Conservation (phyloP, 2,888 invertebrate species). For the Celastrina argiolus region DNA sequence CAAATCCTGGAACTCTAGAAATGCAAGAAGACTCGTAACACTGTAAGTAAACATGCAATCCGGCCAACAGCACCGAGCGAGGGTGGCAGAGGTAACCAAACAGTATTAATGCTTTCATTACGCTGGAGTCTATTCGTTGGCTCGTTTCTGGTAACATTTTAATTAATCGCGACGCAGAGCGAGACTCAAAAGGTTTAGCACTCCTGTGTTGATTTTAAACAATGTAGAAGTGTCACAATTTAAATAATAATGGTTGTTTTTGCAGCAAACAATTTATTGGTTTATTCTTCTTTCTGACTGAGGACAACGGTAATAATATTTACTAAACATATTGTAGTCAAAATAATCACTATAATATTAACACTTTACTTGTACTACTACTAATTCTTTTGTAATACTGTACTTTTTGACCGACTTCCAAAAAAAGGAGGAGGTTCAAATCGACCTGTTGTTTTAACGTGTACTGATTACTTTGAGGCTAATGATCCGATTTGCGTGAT, state of each 20-base stretch:
- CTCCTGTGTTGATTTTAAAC: neutral
- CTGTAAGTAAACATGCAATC: neutral
- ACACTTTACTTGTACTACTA: too few species aligned
- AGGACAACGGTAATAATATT: too few species aligned
- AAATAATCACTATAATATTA: too few species aligned
- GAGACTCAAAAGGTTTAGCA: neutral
- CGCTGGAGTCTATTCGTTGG: neutral
- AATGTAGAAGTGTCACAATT: neutral
- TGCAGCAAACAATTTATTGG: neutral
- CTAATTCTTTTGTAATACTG: too few species aligned
- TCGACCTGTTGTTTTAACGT: too few species aligned
- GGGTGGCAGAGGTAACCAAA: constrained; percentile 1
- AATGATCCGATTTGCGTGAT: too few species aligned
- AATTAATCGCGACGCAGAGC: neutral
- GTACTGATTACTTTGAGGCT: too few species aligned
- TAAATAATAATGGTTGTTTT: neutral
- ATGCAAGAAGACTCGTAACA: neutral
- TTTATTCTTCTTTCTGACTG: too few species aligned
- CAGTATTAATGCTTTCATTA: constrained; percentile 8
- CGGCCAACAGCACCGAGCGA: neutral
- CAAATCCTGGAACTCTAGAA: too few species aligned
- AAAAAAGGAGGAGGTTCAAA: too few species aligned
- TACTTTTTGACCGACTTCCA: too few species aligned
- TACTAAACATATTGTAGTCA: too few species aligned
- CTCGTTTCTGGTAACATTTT: neutral